Base-by-base conservation (phyloP, 2,888 invertebrate genomes). In the Rotaria magnacalcarata region DNA sequence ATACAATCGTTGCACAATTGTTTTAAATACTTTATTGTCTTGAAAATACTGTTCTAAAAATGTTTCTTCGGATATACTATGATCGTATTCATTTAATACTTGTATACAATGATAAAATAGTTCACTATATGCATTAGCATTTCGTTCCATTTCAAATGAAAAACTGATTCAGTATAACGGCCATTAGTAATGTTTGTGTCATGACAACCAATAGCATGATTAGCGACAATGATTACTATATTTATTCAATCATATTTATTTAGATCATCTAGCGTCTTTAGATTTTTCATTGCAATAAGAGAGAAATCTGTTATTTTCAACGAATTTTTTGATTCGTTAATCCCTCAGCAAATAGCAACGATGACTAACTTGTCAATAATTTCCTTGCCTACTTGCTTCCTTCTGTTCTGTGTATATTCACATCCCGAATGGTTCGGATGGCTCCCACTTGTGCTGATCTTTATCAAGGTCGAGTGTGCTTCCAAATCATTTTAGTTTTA, bases 41-140 rank as follows among this genome's bases (percentile, higher is more conserved):
- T 88, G 88, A 7, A 90, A 87, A 86, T 89, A 90, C 85, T 87
- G 86, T 74, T 89, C 89, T 50, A 89, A 87, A 87, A 90, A 90
- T 50, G 89, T 88, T 60, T 90, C 90, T 34, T 89, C 88, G 21
- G 89, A 89, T 27, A 88, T 87, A 47, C 88, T 88, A n/a, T 89
- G 88, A n/a, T 87, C 87, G 87, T 89, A 90, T 7, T 89, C 88
- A 85, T 89, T 89, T 41, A 90, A 88, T 14, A 90, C 88, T 24
- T 87, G 85, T 8, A 88, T 88, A 88, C 89, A 89, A 86, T 89
- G 89, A 27, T 87, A 87, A 16, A 90, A 86, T 50, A 90, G 87
- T 56, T 88, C 88, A 60, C 88, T 88, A 86, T 90, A 80, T 43
- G 8, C 24, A 47, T 80, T 80, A 0, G 80, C 80, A 11, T n/a